A percentile compares a stretch with the other conserved stretches of the same genome.
Conservation (phyloP, 1,140 invertebrate species). For the Drosophila dunni region DNA sequence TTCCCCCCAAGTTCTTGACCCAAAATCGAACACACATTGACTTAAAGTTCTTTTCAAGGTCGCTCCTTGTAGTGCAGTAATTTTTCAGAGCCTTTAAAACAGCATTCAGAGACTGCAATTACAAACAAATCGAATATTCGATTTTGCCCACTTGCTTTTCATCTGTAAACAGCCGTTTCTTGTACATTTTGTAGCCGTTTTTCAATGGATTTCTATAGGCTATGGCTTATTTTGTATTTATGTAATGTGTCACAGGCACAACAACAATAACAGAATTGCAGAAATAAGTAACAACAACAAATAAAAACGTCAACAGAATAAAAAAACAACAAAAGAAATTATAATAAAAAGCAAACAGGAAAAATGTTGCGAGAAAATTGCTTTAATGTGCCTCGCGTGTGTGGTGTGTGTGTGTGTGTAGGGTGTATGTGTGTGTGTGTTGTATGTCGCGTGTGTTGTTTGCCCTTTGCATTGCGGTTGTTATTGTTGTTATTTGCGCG, state of each 20-base stretch:
- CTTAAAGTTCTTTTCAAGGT: not conserved
- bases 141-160: slow-evolving; percentile 7
- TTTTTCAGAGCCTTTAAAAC: not conserved
- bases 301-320: slow-evolving; percentile 5
- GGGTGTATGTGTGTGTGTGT: slow-evolving; percentile 19
- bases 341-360: slow-evolving; percentile 15
- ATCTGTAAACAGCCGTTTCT: slow-evolving; percentile 12
- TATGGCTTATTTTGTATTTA: slow-evolving; percentile 29
- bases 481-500: slow-evolving; percentile 36
- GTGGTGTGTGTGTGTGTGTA: slow-evolving; percentile 56
- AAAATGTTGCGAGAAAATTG: slow-evolving; percentile 64
- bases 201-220: not conserved
- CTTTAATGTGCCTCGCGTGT: slow-evolving; percentile 79
- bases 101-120: not conserved
- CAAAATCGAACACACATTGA: too few species aligned
- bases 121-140: slow-evolving; percentile 1
- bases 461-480: slow-evolving; percentile 39
- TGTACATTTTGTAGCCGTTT: not conserved
- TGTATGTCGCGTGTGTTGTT: slow-evolving; percentile 43
- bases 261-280: slow-evolving; percentile 12
- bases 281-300: slow-evolving; percentile 10
- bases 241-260: slow-evolving; percentile 40
- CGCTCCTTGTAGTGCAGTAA: too few species aligned
- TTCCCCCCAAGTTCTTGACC: too few species aligned
- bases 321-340: slow-evolving; percentile 5